Conservation (phyloP, 2,888 invertebrate species). For the Molanna angustata region DNA sequence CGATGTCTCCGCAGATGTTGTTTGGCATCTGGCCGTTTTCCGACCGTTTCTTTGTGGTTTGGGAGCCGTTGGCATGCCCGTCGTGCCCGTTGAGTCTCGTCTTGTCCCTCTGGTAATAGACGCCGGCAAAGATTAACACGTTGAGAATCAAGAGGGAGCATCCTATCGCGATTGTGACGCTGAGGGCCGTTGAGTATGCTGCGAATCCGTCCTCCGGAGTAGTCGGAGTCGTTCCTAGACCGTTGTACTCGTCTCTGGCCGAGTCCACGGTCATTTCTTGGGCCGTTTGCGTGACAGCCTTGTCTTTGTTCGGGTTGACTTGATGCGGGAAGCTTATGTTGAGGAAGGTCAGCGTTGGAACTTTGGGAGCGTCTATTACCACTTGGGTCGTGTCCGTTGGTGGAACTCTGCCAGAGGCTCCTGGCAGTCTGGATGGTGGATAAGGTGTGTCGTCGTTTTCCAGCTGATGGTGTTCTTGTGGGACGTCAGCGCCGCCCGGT, state of each 20-base stretch:
- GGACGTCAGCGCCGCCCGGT: slow-evolving; percentile 83
- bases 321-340: slow-evolving; percentile 50
- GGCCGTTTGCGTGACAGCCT: slow-evolving; percentile 40
- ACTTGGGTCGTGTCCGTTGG: slow-evolving; percentile 53
- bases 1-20: slow-evolving; percentile 82
- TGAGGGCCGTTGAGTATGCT: slow-evolving; percentile 85
- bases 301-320: slow-evolving; percentile 45
- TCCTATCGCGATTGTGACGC: slow-evolving; percentile 92
- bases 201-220: slow-evolving; percentile 86
- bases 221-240: slow-evolving; percentile 50
- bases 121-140: slow-evolving; percentile 90
- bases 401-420: slow-evolving; percentile 53
- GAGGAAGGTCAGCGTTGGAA: slow-evolving; percentile 39
- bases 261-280: slow-evolving; percentile 34
- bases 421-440: slow-evolving; percentile 58
- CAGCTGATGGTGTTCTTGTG: slow-evolving; percentile 80
- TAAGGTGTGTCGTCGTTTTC: slow-evolving; percentile 67
- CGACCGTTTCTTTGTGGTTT: slow-evolving; percentile 64
- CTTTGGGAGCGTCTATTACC: slow-evolving; percentile 44
- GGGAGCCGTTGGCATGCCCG: slow-evolving; percentile 52
- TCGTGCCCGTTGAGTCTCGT: slow-evolving; percentile 66
- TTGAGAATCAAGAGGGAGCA: slow-evolving; percentile 89
- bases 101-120: slow-evolving; percentile 90
- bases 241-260: slow-evolving; percentile 37
- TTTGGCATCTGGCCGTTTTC: slow-evolving; percentile 88